These are phyloP conservation scores for Drosophila testacea DNA, from an alignment of 2,888 invertebrate genomes.

Conservation along the genomic window DNA sequence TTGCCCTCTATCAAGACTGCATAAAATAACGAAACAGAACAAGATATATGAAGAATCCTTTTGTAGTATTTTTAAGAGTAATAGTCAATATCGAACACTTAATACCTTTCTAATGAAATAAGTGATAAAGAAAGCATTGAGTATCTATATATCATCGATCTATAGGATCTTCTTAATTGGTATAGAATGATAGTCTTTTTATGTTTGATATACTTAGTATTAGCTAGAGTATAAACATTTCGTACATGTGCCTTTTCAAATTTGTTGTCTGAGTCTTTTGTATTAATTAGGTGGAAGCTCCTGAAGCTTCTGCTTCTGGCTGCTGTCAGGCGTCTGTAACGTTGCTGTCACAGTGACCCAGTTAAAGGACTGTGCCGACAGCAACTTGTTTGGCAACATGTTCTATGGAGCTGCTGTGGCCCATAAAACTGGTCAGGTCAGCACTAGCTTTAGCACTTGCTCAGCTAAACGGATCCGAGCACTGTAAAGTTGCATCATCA, in stretches of 20 bases:
- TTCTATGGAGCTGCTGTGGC: conserved; percentile 54
- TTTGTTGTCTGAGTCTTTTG: conserved; percentile 65
- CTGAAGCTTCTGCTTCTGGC: neutral
- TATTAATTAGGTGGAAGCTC: conserved; percentile 53
- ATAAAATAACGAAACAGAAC: neutral
- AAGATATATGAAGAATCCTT: neutral
- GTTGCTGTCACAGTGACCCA: conserved; percentile 68
- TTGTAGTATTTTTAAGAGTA: neutral
- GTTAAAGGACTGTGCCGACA: conserved; percentile 67
- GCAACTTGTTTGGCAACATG: conserved; percentile 75
- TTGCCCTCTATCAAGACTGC: no score
- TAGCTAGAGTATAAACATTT: conserved; percentile 10
- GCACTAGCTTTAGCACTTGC: conserved; percentile 45
- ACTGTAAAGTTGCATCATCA: conserved; percentile 70
- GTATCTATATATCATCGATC: neutral
- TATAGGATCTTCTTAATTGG: neutral
- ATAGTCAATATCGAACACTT: no score
- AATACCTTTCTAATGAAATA: no score
- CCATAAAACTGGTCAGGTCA: conserved; percentile 65
- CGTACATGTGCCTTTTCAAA: conserved; percentile 52
- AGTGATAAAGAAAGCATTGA: no score
- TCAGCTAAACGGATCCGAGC: conserved; percentile 9
- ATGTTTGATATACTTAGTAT: neutral
- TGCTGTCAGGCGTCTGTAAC: conserved; percentile 5
- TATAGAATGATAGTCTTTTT: neutral